Evolutionary conservation across 2,797 vertebrate species (phyloP), one percentile per base, ranked within the genome.

Genomic region (Menidia menidia): DNA sequence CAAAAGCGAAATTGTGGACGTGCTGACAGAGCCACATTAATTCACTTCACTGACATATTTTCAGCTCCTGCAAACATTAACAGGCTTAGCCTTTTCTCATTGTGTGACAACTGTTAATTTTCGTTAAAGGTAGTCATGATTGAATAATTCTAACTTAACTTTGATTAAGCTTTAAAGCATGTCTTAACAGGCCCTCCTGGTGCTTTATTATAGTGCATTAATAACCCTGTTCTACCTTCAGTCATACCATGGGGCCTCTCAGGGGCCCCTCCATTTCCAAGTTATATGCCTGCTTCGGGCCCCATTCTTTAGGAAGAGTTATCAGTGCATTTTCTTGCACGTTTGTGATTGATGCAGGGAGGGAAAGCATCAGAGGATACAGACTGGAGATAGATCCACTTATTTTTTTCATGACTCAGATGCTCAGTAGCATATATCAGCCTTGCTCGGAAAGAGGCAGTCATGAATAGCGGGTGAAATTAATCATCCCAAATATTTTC

Each of bases 161-260:
- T 60, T 75, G 74, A 81, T 42, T 43, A 54, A 61, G 72, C 73
- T 85, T 71, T 79, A 75, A 57, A 75, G 51, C 60, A 77, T 70
- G 71, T 75, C 66, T 73, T 87, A 81, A 83, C 75, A 74, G 79
- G 71, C 55, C 25, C 57, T 77, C 85, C 57, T 60, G 73, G 72
- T 78, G 84, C 48, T 90, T 88, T 78, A 39, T 80, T 71, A 77
- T 78, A 62, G 73, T 71, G 64, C 75, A 84, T 92, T 83, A 86
- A 81, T 89, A 83, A 81, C 64, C 42, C 75, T 60, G 57, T 76
- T 79, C 71, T 69, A 73, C 82, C 75, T 78, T 43, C 42, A 43
- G 61, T 42, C 12, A 57, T 35, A 74, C 84, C 87, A 82, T 73
- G 75, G 62, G n/a, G 53, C 78, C 57, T 83, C 77, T 43, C 56